phyloP scores from a whole-genome alignment of 2,113 vertebrate species.

The Onychostoma macrolepis region DNA sequence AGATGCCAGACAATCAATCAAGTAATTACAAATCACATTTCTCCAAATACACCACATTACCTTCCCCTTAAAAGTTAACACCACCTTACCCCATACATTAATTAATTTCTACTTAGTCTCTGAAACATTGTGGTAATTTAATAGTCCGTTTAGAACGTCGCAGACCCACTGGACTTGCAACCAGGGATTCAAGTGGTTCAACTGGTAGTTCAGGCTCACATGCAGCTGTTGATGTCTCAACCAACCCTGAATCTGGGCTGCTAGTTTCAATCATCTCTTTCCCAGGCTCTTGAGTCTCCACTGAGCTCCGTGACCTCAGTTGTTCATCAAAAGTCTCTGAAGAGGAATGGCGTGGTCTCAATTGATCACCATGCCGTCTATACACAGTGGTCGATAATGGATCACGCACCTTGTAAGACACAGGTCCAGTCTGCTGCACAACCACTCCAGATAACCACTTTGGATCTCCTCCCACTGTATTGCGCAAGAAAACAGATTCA shows the following conservation, averaged over 20 bases:
- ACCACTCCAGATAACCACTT: background rate
- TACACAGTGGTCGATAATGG: background rate
- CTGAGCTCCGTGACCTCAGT: background rate
- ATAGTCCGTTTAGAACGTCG: background rate
- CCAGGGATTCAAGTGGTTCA: background rate
- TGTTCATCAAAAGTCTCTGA: background rate
- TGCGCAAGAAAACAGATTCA: background rate
- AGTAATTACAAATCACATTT: no score
- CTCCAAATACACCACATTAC: no score
- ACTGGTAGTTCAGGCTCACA: background rate
- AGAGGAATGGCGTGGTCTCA: background rate
- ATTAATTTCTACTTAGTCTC: background rate
- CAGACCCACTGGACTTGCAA: background rate
- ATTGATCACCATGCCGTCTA: background rate
- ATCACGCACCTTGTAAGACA: background rate
- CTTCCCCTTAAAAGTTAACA: no score
- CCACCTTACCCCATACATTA: no score
- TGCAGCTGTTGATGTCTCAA: background rate
- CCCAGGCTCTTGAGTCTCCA: background rate
- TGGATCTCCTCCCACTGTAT: background rate
- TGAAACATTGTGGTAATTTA: background rate
- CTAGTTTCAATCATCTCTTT: background rate
- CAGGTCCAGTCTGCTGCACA: background rate
- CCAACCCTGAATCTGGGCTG: background rate
- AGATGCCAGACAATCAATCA: no score